Evolutionary conservation across 2,113 vertebrate genomes (phyloP), one percentile per base, ranked within the genome.

Genomic region (Gallinago undulata): DNA sequence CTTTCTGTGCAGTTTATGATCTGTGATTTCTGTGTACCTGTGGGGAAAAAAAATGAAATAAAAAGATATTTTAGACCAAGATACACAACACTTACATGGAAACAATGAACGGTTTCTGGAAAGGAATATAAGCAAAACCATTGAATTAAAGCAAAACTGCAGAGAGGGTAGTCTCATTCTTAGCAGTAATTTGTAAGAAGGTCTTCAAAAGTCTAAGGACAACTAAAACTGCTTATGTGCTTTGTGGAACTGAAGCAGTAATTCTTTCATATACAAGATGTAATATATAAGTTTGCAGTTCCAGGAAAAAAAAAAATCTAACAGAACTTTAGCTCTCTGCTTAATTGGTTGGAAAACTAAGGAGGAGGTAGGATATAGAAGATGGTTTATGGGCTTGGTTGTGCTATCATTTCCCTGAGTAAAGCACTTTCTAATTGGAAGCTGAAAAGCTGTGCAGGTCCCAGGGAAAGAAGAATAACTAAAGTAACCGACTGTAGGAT

Each of bases 311-410:
- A 35, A 43, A 57, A 47, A 6, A 77, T 41, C 50, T 33, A 81
- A 84, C 59, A 77, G 43, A 94, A 39, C 55, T 88, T 80, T 5
- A 80, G 27, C 30, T 86, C 27, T 90, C 43, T 75, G 43, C 43
- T 94, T 95, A 90, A 91, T 87, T 89, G 43, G 69, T 30, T 95
- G 45, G 80, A 93, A 81, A 76, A 78, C 2, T 6, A 72, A 94
- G 84, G 64, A 84, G 30, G 55, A 93, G 25, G 21, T 72, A 75
- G 57, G n/a, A 53, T 89, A 57, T 31, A 57, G 60, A 75, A 51
- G 37, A 53, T 84, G 15, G 41, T 84, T 93, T 90, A 63, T 79
- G 37, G 73, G n/a, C 48, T 94, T 84, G 47, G 21, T 64, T 74
- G 92, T 59, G 37, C 78, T 90, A 11, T 72, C 62, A 21, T 93